Percentiles rank a stretch among this genome's conserved stretches.
These are phyloP conservation scores for Spodoptera exigua DNA, from an alignment of 2,888 invertebrate species.

Conservation along the genomic window DNA sequence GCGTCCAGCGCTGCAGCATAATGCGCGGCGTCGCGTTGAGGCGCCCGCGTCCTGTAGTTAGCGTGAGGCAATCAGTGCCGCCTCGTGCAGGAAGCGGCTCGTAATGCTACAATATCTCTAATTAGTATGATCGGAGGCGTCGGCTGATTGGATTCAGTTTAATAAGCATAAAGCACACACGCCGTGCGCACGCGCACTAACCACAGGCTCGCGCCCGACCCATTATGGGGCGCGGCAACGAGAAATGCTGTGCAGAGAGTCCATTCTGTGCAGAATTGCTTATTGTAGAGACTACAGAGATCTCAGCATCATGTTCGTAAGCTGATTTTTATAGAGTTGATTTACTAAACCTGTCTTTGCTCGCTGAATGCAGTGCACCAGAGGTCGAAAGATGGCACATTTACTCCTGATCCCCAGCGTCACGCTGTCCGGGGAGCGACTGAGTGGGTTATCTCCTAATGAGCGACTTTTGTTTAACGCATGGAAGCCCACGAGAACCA, in stretches of 20 bases:
- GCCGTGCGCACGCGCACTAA: constrained; percentile 51
- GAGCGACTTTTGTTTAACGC: constrained; percentile 9
- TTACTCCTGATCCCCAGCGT: no score
- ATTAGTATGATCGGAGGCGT: constrained; percentile 58
- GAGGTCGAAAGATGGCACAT: no score
- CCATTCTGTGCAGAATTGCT: background rate
- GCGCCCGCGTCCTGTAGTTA: constrained; percentile 2
- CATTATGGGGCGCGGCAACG: constrained; percentile 24
- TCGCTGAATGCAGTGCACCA: no score
- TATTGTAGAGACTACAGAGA: no score
- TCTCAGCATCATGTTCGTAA: no score
- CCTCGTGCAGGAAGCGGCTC: constrained; percentile 43
- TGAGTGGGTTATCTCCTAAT: no score
- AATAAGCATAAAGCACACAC: constrained; percentile 82
- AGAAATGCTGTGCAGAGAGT: constrained; percentile 28
- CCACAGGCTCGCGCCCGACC: constrained; percentile 47
- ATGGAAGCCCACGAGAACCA: background rate
- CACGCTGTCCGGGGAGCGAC: no score
- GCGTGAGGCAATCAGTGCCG: constrained; percentile 29
- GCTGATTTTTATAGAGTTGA: no score
- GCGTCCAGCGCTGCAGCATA: constrained; percentile 15
- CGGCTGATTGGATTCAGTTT: constrained; percentile 83
- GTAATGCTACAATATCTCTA: constrained; percentile 49
- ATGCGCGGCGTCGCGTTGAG: constrained; percentile 33
- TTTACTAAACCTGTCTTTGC: no score